A percentile compares a stretch with the other conserved stretches of the same genome.
Evolutionary conservation across 2,113 vertebrate species (phyloP).

Genomic region (Callipepla squamata): DNA sequence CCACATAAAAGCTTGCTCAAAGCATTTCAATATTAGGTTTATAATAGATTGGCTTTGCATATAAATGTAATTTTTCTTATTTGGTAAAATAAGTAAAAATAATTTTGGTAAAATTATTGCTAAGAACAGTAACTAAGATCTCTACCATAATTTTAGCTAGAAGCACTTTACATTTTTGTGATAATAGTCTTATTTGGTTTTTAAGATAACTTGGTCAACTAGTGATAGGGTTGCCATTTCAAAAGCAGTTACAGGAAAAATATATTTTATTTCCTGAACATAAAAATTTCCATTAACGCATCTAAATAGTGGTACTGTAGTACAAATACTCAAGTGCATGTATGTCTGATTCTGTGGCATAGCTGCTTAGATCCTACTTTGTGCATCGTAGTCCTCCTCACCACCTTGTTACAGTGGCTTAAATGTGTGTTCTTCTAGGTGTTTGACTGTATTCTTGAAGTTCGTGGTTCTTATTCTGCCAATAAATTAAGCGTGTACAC

Average conservation of each 20-base stretch:
- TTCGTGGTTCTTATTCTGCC: background rate
- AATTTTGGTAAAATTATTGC: background rate
- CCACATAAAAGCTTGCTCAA: background rate
- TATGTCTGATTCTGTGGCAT: background rate
- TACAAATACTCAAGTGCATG: background rate
- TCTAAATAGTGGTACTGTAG: background rate
- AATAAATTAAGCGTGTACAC: background rate
- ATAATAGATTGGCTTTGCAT: background rate
- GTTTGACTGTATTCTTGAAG: background rate
- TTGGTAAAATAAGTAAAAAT: background rate
- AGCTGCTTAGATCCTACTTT: background rate
- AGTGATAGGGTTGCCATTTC: background rate
- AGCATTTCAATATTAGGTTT: background rate
- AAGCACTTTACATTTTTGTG: background rate
- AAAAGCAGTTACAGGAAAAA: background rate
- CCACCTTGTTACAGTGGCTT: background rate
- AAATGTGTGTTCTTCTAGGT: background rate
- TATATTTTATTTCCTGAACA: background rate
- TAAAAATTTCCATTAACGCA: background rate
- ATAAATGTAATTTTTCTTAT: background rate
- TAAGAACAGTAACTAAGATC: background rate
- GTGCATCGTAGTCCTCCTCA: background rate
- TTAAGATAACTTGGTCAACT: background rate
- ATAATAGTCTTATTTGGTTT: background rate
- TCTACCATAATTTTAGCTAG: background rate